These are phyloP conservation scores for Azemiops feae DNA, from an alignment of 2,113 vertebrate genomes.

Conservation along the genomic window DNA sequence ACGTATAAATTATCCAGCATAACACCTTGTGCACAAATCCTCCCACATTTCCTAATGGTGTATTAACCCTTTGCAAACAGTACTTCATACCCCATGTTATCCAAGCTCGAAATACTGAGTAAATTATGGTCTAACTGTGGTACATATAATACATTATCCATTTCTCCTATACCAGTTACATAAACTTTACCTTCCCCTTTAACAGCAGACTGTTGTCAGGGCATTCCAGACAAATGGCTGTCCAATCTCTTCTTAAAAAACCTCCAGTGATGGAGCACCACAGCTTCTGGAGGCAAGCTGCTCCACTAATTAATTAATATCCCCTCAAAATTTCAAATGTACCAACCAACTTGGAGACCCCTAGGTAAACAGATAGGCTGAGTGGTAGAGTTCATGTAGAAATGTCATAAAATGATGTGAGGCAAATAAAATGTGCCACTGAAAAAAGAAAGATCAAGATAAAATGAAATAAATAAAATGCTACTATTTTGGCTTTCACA, in stretches of 20 bases:
- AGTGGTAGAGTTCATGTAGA: not conserved
- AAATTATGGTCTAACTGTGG: too few species aligned
- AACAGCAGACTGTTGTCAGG: too few species aligned
- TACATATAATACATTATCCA: too few species aligned
- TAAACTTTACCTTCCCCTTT: too few species aligned
- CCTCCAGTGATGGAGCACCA: not conserved
- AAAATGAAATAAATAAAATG: not conserved
- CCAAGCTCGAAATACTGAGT: too few species aligned
- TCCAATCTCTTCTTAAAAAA: not conserved
- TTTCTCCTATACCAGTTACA: too few species aligned
- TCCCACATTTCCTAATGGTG: too few species aligned
- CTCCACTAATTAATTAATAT: not conserved
- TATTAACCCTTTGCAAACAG: too few species aligned
- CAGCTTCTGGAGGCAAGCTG: not conserved
- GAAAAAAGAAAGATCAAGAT: not conserved
- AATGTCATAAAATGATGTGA: not conserved
- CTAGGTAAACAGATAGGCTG: not conserved
- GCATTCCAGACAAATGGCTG: not conserved
- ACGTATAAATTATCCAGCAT: too few species aligned
- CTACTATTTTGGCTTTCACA: not conserved
- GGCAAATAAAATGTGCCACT: not conserved
- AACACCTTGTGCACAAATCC: too few species aligned
- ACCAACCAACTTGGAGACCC: not conserved
- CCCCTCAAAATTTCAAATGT: not conserved
- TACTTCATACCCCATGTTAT: too few species aligned